These are phyloP conservation scores for Cactoblastis cactorum DNA, from an alignment of 2,888 invertebrate genomes.

Conservation along the genomic window DNA sequence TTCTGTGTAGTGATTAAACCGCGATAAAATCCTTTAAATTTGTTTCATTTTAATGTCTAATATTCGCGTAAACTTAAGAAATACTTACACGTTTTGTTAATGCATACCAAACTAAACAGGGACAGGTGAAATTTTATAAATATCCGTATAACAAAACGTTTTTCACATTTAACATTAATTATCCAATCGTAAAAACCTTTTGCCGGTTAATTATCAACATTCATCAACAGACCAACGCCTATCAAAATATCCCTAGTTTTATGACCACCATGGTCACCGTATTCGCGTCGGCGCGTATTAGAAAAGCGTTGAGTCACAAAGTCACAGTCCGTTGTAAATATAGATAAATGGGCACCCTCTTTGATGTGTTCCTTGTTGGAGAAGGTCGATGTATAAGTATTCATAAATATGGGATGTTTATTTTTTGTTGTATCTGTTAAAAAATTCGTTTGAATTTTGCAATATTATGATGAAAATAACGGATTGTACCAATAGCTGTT, in stretches of 20 bases:
- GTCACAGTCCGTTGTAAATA: slow-evolving; percentile 5
- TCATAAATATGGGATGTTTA: not conserved
- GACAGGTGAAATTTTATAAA: not conserved
- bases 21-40: too few relatives aligned
- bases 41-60: too few relatives aligned
- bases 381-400: slow-evolving; percentile 10
- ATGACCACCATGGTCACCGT: not conserved
- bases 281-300: not conserved
- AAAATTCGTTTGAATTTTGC: too few relatives aligned
- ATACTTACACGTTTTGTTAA: not conserved
- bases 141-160: not conserved
- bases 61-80: too few relatives aligned
- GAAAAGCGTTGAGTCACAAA: slow-evolving; percentile 7
- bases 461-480: too few relatives aligned
- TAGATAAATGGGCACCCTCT: slow-evolving; percentile 1
- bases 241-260: not conserved
- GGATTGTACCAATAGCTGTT: too few relatives aligned
- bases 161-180: not conserved
- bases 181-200: not conserved
- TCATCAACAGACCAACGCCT: not conserved
- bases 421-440: too few relatives aligned
- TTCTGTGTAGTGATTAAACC: too few relatives aligned
- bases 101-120: not conserved
- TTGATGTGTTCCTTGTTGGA: not conserved
- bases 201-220: not conserved